phyloP scores from a whole-genome alignment of 1,140 invertebrate genomes.

The Scaptodrosophila lebanonensis region DNA sequence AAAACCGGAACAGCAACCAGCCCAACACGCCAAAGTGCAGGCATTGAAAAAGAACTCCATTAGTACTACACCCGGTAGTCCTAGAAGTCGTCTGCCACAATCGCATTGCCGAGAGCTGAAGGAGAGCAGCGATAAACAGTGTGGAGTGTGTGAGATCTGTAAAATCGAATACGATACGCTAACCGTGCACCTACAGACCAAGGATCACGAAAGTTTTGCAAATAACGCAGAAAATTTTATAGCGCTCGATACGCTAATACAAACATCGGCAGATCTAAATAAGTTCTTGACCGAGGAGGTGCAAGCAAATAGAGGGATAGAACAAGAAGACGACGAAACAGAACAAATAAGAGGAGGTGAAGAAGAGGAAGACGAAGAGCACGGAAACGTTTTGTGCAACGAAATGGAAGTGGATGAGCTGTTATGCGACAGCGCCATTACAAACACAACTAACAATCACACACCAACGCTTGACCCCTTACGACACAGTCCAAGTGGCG shows the following conservation, averaged over 20 bases:
- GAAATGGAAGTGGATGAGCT: constrained; percentile 71
- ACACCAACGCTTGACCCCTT: neutral
- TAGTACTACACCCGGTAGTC: constrained; percentile 33
- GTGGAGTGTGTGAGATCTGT: constrained; percentile 87
- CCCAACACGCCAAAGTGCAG: constrained; percentile 36
- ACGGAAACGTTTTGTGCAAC: neutral
- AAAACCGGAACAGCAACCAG: neutral
- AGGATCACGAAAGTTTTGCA: constrained; percentile 84
- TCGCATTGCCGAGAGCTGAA: constrained; percentile 44
- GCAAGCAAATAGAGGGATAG: neutral
- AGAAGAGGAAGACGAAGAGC: constrained; percentile 27
- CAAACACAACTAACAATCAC: constrained; percentile 7
- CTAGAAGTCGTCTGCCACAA: constrained; percentile 14
- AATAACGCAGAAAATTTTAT: constrained; percentile 84
- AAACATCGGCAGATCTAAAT: constrained; percentile 55
- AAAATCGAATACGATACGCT: constrained; percentile 83
- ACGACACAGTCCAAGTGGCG: neutral
- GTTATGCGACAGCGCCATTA: constrained; percentile 26
- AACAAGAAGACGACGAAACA: constrained; percentile 8
- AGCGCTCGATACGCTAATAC: constrained; percentile 83
- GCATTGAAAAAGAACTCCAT: constrained; percentile 31
- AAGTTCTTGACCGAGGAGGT: constrained; percentile 49
- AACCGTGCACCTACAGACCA: constrained; percentile 83
- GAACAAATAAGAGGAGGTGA: constrained; percentile 20
- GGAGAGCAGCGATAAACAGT: constrained; percentile 77